Evolutionary conservation across 2,113 vertebrate species (phyloP), one percentile per base, ranked within the genome.

Genomic region (Salvelinus fontinalis): DNA sequence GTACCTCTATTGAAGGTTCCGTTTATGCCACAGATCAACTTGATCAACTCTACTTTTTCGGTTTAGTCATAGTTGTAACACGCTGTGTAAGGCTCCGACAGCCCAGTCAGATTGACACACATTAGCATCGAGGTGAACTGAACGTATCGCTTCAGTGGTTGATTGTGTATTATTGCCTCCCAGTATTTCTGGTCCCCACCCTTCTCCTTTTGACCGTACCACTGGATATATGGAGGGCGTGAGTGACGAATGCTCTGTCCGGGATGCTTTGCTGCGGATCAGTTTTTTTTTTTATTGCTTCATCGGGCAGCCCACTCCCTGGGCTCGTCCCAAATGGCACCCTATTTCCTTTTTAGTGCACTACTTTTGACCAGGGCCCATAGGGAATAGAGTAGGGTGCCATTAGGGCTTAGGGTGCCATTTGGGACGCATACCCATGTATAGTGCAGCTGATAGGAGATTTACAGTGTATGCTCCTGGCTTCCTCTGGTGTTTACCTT

Each of bases 171-270:
- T 44, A 44, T 44, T 12, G 9, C 39, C 39, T 44, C 39, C 0
- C 49, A 59, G 24, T 26, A 5, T 54, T 14, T 54, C 49, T 54
- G 49, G 39, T 44, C 2, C 39, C 9, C 39, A 72, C 5, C 14
- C 0, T 18, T 13, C 11, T 54, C 39, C 44, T 72, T 18, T 44
- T 44, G 39, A 44, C 9, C 12, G 80, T 82, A 79, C 79, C 69
- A 27, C 79, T 74, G 88, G 80, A 84, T 84, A 83, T 86, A 85
- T 44, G 39, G 39, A 44, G 14, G 51, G 51, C 4, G 78, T 74
- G 66, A 84, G 85, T 84, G 86, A 86, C 82, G 82, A 85, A 86
- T 84, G 81, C 83, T 86, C 86, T 83, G 84, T 86, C 84, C 86
- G 81, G 84, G 83, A 85, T 79, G 67, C 76, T 83, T 49, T 71